Evolutionary conservation across 2,113 vertebrate species (phyloP).

Genomic region (Dasypus novemcinctus): DNA sequence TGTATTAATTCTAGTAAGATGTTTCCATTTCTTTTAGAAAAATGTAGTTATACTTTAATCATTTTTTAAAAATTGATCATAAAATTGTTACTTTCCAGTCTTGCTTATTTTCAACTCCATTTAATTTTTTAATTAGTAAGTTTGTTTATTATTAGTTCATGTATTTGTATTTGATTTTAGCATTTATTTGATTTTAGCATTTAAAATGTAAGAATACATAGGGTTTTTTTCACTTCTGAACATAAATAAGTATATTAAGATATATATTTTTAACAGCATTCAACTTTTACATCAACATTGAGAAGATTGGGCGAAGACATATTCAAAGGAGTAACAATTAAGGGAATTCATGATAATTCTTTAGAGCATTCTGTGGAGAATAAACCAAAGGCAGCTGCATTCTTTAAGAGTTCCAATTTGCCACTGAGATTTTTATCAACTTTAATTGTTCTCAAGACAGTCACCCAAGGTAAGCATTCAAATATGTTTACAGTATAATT

Average conservation of each 20-base stretch:
- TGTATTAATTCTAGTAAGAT: not conserved
- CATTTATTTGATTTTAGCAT: constrained; percentile 1
- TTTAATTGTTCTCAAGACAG: constrained; percentile 90
- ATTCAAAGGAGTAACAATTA: constrained; percentile 83
- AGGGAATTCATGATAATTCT: constrained; percentile 57
- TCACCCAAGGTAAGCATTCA: constrained; percentile 88
- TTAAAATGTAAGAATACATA: not conserved
- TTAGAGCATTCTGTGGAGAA: constrained; percentile 70
- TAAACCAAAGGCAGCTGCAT: constrained; percentile 79
- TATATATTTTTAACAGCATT: constrained; percentile 79
- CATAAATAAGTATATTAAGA: not conserved
- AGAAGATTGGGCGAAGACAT: constrained; percentile 90
- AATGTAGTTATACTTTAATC: not conserved
- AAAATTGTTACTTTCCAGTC: not conserved
- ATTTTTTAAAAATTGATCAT: constrained; percentile 6
- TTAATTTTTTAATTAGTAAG: constrained; percentile 19
- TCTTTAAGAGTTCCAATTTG: constrained; percentile 88
- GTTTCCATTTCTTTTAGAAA: constrained; percentile 13
- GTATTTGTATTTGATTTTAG: not conserved
- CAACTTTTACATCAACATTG: constrained; percentile 86
- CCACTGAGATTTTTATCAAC: constrained; percentile 88
- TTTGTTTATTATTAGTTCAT: constrained; percentile 1
- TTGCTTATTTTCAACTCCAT: constrained; percentile 5
- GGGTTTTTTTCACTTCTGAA: not conserved
- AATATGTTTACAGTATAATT: not conserved